Evolutionary conservation across 2,888 invertebrate genomes (phyloP).

Genomic region (Drosophila borborema): DNA sequence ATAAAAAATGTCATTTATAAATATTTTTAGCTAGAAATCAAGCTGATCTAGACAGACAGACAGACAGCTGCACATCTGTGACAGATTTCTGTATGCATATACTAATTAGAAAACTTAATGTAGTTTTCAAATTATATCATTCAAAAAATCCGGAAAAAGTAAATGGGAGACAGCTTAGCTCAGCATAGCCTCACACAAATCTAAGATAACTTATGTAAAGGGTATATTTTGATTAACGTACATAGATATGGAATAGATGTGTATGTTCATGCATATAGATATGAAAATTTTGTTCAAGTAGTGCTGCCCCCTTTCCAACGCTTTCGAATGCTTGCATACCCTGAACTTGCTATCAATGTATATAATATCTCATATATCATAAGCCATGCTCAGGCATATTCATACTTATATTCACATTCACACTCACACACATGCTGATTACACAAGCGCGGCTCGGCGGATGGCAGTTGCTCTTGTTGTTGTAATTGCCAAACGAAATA

Average conservation of each 20-base stretch:
- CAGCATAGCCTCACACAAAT: not conserved
- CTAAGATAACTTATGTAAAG: not conserved
- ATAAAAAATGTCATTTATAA: not conserved
- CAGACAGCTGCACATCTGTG: not conserved
- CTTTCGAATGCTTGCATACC: not conserved
- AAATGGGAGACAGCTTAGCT: not conserved
- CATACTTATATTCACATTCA: not conserved
- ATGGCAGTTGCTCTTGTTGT: constrained; percentile 17
- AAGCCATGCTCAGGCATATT: not conserved
- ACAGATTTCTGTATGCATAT: not conserved
- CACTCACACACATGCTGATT: constrained; percentile 28
- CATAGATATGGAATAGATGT: constrained; percentile 10
- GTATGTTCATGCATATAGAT: constrained; percentile 30
- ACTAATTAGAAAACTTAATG: too few relatives aligned
- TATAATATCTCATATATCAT: constrained; percentile 7
- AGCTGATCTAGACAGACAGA: not conserved
- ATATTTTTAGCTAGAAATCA: not conserved
- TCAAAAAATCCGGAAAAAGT: too few relatives aligned
- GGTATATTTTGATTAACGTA: not conserved
- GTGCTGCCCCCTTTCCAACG: not conserved
- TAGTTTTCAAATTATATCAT: too few relatives aligned
- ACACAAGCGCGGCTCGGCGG: constrained; percentile 32
- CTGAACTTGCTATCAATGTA: not conserved
- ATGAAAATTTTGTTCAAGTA: constrained; percentile 1
- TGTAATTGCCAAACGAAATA: constrained; percentile 35